Percentiles rank a stretch among this genome's conserved stretches.
phyloP scores from a whole-genome alignment of 2,888 invertebrate species.

The Heteromurus nitidus region DNA sequence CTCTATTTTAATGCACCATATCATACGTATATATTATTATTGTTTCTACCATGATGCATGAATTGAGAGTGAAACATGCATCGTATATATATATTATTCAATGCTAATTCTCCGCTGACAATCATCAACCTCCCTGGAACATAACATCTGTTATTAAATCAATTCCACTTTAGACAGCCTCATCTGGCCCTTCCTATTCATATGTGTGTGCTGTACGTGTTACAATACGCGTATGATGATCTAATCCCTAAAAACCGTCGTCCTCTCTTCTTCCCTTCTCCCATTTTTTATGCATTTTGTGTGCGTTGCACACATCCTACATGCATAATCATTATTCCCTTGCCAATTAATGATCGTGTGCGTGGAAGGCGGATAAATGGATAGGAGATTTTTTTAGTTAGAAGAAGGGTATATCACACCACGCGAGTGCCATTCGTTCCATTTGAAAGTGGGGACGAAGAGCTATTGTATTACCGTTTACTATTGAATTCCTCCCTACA shows the following conservation, averaged over 20 bases:
- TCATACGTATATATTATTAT: too few species aligned
- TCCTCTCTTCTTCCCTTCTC: background rate
- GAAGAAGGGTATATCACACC: too few species aligned
- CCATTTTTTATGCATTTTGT: background rate
- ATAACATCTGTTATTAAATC: conserved; percentile 36
- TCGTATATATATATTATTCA: too few species aligned
- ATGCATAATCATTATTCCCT: conserved; percentile 39
- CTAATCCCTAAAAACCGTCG: background rate
- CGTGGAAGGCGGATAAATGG: conserved; percentile 18
- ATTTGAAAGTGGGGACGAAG: too few species aligned
- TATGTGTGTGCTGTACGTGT: background rate
- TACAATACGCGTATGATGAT: background rate
- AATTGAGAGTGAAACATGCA: too few species aligned
- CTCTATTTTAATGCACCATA: too few species aligned
- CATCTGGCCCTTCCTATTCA: conserved; percentile 10
- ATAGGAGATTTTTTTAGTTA: too few species aligned
- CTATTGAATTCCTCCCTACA: too few species aligned
- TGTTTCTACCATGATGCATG: too few species aligned
- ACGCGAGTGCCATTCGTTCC: too few species aligned
- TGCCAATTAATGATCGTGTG: conserved; percentile 45
- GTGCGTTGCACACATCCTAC: conserved; percentile 1
- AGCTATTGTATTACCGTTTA: too few species aligned
- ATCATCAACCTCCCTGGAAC: background rate
- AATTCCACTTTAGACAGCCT: conserved; percentile 24
- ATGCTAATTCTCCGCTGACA: conserved; percentile 8